phyloP scores from a whole-genome alignment of 2,113 vertebrate genomes.

The Cricetomys ansorgei region DNA sequence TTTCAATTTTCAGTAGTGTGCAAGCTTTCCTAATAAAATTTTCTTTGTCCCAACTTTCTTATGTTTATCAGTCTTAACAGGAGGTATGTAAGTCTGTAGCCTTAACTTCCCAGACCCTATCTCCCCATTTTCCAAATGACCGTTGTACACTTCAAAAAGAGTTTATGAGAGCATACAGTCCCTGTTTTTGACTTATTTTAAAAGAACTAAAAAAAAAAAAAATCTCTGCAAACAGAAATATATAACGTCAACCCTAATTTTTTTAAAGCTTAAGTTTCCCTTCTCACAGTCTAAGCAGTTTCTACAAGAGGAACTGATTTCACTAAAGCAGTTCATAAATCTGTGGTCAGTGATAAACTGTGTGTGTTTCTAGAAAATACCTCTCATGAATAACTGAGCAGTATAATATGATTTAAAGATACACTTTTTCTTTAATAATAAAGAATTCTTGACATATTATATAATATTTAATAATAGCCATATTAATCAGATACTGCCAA shows the following conservation, averaged over 20 bases:
- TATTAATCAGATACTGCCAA: slow-evolving; percentile 73
- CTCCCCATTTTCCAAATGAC: background rate
- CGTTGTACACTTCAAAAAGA: background rate
- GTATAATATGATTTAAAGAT: slow-evolving; percentile 72
- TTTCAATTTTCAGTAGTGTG: background rate
- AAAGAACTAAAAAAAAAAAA: slow-evolving; percentile 46
- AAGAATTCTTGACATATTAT: slow-evolving; percentile 65
- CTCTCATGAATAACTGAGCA: slow-evolving; percentile 73
- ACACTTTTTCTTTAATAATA: slow-evolving; percentile 69
- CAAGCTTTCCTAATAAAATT: slow-evolving; percentile 21
- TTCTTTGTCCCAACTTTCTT: background rate
- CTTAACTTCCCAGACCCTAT: background rate
- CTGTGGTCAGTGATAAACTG: slow-evolving; percentile 67
- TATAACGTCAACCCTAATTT: slow-evolving; percentile 49
- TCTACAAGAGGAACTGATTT: slow-evolving; percentile 60
- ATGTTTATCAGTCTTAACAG: background rate
- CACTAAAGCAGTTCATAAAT: slow-evolving; percentile 57
- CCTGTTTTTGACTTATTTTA: background rate
- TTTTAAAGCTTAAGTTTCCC: slow-evolving; percentile 56
- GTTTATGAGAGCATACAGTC: background rate
- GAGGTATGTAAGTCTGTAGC: background rate
- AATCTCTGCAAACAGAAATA: slow-evolving; percentile 65
- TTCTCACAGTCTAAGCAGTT: slow-evolving; percentile 65
- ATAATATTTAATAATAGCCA: slow-evolving; percentile 72
- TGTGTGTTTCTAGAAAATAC: slow-evolving; percentile 62